Percentiles rank a stretch among this genome's conserved stretches.
These are phyloP conservation scores for human DNA, from an alignment of 2,113 vertebrate genomes.

Conservation along the genomic window DNA sequence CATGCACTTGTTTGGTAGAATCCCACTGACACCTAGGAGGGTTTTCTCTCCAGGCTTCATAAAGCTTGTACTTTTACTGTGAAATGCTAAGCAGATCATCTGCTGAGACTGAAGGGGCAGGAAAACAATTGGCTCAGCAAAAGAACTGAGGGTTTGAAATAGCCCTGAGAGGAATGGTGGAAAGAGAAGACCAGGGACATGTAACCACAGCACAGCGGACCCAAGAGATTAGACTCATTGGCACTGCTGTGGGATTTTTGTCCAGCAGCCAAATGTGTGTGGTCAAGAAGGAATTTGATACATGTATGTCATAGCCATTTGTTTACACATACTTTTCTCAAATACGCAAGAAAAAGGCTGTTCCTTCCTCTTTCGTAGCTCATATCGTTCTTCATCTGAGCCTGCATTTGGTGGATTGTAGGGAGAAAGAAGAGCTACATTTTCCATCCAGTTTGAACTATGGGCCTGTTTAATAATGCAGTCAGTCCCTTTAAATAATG, in stretches of 20 bases:
- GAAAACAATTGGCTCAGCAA: not conserved
- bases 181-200: not conserved
- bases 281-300: not conserved
- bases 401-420: not conserved
- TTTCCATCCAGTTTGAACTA: not conserved
- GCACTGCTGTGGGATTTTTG: not conserved
- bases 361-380: not conserved
- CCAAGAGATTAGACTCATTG: not conserved
- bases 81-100: not conserved
- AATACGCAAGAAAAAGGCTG: not conserved
- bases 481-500: not conserved
- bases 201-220: not conserved
- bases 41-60: not conserved
- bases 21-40: not conserved
- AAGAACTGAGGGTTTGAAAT: not conserved
- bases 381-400: not conserved
- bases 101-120: not conserved
- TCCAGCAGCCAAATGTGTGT: not conserved
- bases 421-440: not conserved
- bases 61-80: not conserved
- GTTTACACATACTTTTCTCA: not conserved
- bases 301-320: not conserved
- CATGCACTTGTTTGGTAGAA: not conserved
- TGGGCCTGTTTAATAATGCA: not conserved
- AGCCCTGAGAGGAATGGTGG: not conserved